Conservation (phyloP, 2,113 vertebrate species). For the Chaetodon auriga region DNA sequence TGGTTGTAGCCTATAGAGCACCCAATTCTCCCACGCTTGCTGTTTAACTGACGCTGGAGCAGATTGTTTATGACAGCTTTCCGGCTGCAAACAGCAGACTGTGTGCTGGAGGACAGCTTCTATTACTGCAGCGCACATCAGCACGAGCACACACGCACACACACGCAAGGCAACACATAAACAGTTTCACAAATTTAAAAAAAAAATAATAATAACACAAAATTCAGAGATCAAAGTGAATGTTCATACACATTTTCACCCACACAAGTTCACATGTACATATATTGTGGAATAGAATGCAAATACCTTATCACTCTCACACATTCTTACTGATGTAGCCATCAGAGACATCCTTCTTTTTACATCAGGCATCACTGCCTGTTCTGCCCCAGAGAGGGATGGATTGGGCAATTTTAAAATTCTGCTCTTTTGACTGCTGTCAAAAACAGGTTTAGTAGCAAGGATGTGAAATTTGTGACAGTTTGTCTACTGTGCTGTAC, state of each 20-base stretch:
- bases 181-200: constrained; percentile 24
- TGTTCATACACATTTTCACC: constrained; percentile 59
- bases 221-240: constrained; percentile 68
- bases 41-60: constrained; percentile 79
- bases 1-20: constrained; percentile 74
- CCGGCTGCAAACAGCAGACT: constrained; percentile 77
- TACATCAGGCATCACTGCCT: constrained; percentile 18
- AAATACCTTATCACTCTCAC: constrained; percentile 59
- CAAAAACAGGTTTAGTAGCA: constrained; percentile 24
- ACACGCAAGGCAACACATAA: constrained; percentile 8
- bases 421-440: constrained; percentile 30
- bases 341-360: constrained; percentile 35
- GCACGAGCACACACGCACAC: constrained; percentile 1
- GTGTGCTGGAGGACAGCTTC: constrained; percentile 76
- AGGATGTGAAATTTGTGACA: constrained; percentile 21
- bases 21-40: constrained; percentile 75
- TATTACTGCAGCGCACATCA: constrained; percentile 69
- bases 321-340: constrained; percentile 47
- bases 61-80: constrained; percentile 84
- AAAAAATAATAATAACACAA: constrained; percentile 27
- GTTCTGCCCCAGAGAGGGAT: constrained; percentile 34
- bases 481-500: constrained; percentile 20
- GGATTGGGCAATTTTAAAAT: constrained; percentile 36
- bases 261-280: constrained; percentile 55
- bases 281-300: constrained; percentile 40